Evolutionary conservation across 1,140 invertebrate genomes (phyloP).

Genomic region (Thrips palmi): DNA sequence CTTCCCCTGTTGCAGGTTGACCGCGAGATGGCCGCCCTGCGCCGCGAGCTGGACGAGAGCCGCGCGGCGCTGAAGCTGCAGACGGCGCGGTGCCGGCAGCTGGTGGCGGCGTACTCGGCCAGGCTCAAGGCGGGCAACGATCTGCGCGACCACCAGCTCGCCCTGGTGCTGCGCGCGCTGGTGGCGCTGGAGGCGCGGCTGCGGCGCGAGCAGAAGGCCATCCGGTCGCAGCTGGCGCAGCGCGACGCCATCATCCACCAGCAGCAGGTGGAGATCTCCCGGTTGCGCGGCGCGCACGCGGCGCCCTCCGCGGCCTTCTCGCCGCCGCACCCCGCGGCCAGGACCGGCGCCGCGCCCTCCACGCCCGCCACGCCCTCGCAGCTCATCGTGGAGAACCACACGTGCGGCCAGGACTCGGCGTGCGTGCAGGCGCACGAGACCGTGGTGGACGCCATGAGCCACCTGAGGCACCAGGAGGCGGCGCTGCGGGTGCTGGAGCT

Average conservation of each 20-base stretch:
- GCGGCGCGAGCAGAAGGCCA: conserved; percentile 51
- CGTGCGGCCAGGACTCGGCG: no score
- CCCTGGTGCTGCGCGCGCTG: conserved; percentile 43
- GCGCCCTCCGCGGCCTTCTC: no score
- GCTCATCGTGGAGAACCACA: no score
- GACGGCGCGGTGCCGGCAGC: conserved; percentile 31
- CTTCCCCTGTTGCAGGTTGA: conserved; percentile 28
- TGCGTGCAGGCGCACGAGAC: no score
- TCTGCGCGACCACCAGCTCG: conserved; percentile 43
- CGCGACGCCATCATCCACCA: conserved; percentile 49
- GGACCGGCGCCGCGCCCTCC: no score
- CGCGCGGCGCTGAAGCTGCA: conserved; percentile 25
- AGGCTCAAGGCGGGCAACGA: conserved; percentile 35
- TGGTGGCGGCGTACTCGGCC: conserved; percentile 35
- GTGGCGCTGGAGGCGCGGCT: conserved; percentile 49
- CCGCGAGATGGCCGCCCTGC: conserved; percentile 37
- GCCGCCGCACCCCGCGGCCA: no score
- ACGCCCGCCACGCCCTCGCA: no score
- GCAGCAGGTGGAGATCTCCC: conserved; percentile 47
- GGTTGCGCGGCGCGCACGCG: no score
- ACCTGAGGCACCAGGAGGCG: no score
- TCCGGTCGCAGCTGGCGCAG: conserved; percentile 41
- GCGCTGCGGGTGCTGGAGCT: no score
- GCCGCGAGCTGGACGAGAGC: conserved; percentile 33
- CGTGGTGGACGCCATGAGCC: no score